These are phyloP conservation scores for Aleiodes leptofemur DNA, from an alignment of 2,888 invertebrate genomes.

Conservation along the genomic window DNA sequence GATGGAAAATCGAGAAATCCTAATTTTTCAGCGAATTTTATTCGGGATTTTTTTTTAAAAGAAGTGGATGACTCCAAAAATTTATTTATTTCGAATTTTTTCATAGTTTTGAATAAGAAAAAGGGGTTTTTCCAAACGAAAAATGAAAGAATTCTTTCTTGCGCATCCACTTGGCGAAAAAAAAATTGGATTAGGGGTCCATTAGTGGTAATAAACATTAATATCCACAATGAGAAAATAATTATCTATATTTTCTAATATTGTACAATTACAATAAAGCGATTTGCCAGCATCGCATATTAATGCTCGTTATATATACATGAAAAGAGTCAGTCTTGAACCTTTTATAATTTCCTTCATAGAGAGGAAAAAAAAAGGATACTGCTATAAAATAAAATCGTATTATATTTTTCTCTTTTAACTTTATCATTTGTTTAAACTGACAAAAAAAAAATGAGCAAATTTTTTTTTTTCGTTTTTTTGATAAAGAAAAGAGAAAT, in stretches of 20 bases:
- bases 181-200: too few relatives aligned
- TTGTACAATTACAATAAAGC: slow-evolving; percentile 55
- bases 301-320: slow-evolving; percentile 48
- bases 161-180: too few relatives aligned
- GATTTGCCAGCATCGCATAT: slow-evolving; percentile 57
- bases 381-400: slow-evolving; percentile 47
- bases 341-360: slow-evolving; percentile 41
- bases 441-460: too few relatives aligned
- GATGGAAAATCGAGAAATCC: too few relatives aligned
- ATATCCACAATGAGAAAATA: slow-evolving; percentile 51
- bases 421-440: not conserved
- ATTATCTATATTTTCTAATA: slow-evolving; percentile 56
- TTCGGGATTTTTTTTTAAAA: too few relatives aligned
- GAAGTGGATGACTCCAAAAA: too few relatives aligned
- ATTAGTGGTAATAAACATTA: too few relatives aligned
- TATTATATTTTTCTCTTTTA: slow-evolving; percentile 28
- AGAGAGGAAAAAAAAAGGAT: slow-evolving; percentile 49
- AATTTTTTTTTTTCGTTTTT: too few relatives aligned
- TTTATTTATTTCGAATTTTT: too few relatives aligned
- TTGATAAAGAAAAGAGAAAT: not conserved
- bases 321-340: slow-evolving; percentile 58
- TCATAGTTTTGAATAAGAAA: not conserved
- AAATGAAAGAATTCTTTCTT: too few relatives aligned
- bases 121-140: too few relatives aligned
- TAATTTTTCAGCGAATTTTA: too few relatives aligned